phyloP scores from a whole-genome alignment of 2,797 vertebrate species.

The Malacoraja senta region DNA sequence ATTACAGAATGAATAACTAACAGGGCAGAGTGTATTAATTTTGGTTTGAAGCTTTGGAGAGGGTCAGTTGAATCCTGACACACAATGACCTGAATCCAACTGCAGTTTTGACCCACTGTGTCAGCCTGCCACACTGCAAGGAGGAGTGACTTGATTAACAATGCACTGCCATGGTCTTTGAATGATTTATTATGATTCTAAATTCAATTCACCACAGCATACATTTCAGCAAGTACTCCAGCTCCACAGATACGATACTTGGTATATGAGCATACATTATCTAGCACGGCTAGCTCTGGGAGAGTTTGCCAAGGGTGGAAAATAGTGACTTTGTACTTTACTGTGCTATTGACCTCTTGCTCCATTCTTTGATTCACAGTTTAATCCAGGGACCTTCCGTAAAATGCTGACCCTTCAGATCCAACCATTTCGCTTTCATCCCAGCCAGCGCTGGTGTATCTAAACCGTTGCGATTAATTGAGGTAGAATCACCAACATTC shows the following conservation, averaged over 20 bases:
- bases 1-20: background rate
- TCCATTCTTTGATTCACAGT: no score
- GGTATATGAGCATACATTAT: background rate
- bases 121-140: background rate
- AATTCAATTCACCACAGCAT: background rate
- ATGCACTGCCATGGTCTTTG: background rate
- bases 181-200: background rate
- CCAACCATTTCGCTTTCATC: no score
- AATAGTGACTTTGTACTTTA: no score
- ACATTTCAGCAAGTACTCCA: background rate
- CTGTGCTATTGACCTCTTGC: no score
- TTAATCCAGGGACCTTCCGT: no score
- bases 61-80: background rate
- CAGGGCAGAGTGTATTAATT: background rate
- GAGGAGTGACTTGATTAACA: background rate
- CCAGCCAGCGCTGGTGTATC: no score
- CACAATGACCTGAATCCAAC: background rate
- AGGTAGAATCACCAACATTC: no score
- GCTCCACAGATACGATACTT: background rate
- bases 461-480: no score
- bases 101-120: background rate
- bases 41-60: background rate
- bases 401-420: no score
- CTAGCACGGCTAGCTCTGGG: background rate
- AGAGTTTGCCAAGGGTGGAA: background rate